A percentile compares a stretch with the other conserved stretches of the same genome.
Evolutionary conservation across 2,888 invertebrate species (phyloP).

Genomic region (Scelioninae gen. 1): DNA sequence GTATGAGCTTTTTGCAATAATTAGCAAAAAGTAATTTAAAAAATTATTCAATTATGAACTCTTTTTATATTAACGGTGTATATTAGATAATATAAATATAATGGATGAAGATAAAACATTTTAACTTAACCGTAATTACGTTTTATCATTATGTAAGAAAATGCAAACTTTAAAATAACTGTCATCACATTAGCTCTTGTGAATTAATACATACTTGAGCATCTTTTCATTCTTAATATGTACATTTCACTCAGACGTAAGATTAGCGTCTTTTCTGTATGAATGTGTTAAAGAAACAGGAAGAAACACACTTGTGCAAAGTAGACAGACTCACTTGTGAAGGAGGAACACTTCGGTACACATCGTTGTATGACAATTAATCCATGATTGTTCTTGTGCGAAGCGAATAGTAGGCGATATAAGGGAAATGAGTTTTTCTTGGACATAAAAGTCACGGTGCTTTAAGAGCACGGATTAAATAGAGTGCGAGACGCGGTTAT

Average conservation of each 20-base stretch:
- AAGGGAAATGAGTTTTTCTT: constrained; percentile 33
- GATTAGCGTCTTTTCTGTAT: constrained; percentile 17
- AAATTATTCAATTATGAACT: too few relatives aligned
- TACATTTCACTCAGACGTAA: constrained; percentile 3
- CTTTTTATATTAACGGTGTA: too few relatives aligned
- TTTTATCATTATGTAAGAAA: too few relatives aligned
- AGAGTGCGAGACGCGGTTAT: constrained; percentile 8
- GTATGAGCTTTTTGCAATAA: too few relatives aligned
- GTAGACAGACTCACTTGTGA: constrained; percentile 19
- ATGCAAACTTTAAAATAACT: too few relatives aligned
- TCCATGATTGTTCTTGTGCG: constrained; percentile 16
- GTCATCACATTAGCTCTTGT: too few relatives aligned
- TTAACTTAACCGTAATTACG: too few relatives aligned
- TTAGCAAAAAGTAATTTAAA: too few relatives aligned
- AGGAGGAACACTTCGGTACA: constrained; percentile 36
- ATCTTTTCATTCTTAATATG: constrained; percentile 1
- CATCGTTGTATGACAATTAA: constrained; percentile 51
- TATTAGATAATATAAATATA: too few relatives aligned
- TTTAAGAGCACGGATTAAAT: constrained; percentile 18
- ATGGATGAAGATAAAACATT: too few relatives aligned
- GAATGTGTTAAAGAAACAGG: constrained; percentile 31
- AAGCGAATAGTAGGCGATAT: constrained; percentile 6
- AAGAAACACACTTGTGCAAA: constrained; percentile 43
- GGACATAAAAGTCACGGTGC: constrained; percentile 12
- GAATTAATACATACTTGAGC: too few relatives aligned